Conservation (phyloP, 2,888 invertebrate genomes). For the Frankliniella intonsa region DNA sequence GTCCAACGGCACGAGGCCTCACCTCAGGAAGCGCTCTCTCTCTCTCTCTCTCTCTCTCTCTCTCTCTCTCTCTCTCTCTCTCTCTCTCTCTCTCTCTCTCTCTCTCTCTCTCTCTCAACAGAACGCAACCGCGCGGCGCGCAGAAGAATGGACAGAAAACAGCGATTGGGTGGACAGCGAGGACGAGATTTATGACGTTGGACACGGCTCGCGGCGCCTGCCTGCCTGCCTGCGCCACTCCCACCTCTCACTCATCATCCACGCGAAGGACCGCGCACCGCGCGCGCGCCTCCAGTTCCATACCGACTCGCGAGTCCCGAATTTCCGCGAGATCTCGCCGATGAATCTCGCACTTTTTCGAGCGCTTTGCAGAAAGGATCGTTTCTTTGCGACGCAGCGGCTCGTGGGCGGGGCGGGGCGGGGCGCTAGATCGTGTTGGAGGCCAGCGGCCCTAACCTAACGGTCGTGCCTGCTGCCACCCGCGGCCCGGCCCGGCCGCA, state of each 20-base stretch:
- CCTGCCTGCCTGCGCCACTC: not conserved
- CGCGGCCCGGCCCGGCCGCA: not conserved
- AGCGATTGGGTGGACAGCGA: conserved; percentile 21
- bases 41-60: too few species aligned
- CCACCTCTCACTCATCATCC: too few species aligned
- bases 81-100: too few species aligned
- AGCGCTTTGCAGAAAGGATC: too few species aligned
- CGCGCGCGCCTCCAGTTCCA: not conserved
- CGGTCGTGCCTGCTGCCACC: not conserved
- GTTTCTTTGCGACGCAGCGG: not conserved
- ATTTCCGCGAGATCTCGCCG: not conserved
- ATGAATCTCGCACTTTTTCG: not conserved
- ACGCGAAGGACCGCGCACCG: too few species aligned
- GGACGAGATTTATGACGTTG: conserved; percentile 16
- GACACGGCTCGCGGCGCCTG: conserved; percentile 16
- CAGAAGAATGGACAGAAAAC: conserved; percentile 24
- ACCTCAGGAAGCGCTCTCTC: not conserved
- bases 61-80: too few species aligned
- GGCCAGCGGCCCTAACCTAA: too few species aligned
- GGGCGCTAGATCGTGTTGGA: too few species aligned
- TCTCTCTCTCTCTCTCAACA: too few species aligned
- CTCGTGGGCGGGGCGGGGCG: not conserved
- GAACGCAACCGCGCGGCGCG: not conserved
- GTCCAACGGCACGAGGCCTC: not conserved
- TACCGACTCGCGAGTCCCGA: not conserved